A percentile compares a stretch with the other conserved stretches of the same genome.
Conservation (phyloP, 2,113 vertebrate genomes). For the Pelvicachromis taeniatus region DNA sequence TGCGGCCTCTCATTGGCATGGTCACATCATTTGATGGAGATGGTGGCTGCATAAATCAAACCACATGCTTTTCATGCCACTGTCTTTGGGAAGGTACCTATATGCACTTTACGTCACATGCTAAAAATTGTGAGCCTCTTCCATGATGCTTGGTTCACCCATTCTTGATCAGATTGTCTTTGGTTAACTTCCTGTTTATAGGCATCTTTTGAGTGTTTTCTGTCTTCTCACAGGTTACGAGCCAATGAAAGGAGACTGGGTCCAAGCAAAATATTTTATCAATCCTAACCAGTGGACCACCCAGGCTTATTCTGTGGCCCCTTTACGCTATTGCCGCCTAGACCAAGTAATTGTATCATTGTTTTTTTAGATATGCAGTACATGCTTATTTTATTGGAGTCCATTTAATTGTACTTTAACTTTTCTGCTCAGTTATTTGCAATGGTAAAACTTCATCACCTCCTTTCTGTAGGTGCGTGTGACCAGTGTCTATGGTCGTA, state of each 20-base stretch:
- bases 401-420: neutral
- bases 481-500: slow-evolving; percentile 76
- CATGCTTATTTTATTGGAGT: neutral
- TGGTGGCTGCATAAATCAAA: slow-evolving; percentile 85
- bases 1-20: slow-evolving; percentile 80
- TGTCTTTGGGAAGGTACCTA: slow-evolving; percentile 81
- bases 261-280: slow-evolving; percentile 86
- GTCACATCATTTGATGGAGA: slow-evolving; percentile 78
- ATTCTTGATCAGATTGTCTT: neutral
- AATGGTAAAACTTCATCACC: neutral
- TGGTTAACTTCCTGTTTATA: neutral
- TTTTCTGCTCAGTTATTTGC: neutral
- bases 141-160: neutral
- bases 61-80: slow-evolving; percentile 79
- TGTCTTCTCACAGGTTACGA: slow-evolving; percentile 73
- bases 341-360: slow-evolving; percentile 73
- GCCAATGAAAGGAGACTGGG: slow-evolving; percentile 91
- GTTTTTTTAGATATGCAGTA: neutral
- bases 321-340: slow-evolving; percentile 84
- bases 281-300: slow-evolving; percentile 77
- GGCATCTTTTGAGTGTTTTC: neutral
- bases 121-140: neutral
- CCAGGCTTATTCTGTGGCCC: slow-evolving; percentile 80
- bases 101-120: neutral
- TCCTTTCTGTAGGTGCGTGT: slow-evolving; percentile 74